Evolutionary conservation across 1,140 invertebrate species (phyloP).

Genomic region (Zaprionus lachaisei): DNA sequence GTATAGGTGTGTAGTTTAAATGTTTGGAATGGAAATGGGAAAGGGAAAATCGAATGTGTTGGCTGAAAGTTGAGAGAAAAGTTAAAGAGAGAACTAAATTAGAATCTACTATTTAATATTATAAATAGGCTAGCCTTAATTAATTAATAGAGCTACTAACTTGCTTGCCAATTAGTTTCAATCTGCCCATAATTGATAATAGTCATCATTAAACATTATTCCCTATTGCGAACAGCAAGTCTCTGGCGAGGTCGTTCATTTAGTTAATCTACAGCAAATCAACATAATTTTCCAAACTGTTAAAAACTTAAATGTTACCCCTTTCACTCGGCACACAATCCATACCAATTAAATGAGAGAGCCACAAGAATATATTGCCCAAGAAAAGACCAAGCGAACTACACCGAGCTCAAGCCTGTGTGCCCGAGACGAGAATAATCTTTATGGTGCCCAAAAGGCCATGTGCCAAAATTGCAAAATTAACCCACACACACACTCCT

Average conservation of each 20-base stretch:
- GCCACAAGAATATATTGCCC: conserved; percentile 22
- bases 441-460: conserved; percentile 70
- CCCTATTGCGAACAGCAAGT: too few relatives aligned
- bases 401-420: conserved; percentile 2
- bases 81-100: neutral
- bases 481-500: conserved; percentile 34
- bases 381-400: conserved; percentile 6
- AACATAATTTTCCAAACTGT: conserved; percentile 35
- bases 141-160: neutral
- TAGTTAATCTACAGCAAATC: conserved; percentile 43
- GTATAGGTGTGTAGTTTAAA: neutral
- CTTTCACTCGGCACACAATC: conserved; percentile 49
- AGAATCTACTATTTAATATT: neutral
- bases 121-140: conserved; percentile 8
- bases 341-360: conserved; percentile 65
- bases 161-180: conserved; percentile 25
- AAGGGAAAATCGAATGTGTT: neutral
- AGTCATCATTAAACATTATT: neutral
- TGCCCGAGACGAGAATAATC: conserved; percentile 43
- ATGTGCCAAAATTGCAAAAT: conserved; percentile 71
- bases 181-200: conserved; percentile 20
- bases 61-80: neutral
- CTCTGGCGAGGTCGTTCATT: conserved; percentile 3
- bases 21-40: neutral
- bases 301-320: conserved; percentile 27